phyloP scores from a whole-genome alignment of 1,140 invertebrate species.

The Brachionus plicatilis region DNA sequence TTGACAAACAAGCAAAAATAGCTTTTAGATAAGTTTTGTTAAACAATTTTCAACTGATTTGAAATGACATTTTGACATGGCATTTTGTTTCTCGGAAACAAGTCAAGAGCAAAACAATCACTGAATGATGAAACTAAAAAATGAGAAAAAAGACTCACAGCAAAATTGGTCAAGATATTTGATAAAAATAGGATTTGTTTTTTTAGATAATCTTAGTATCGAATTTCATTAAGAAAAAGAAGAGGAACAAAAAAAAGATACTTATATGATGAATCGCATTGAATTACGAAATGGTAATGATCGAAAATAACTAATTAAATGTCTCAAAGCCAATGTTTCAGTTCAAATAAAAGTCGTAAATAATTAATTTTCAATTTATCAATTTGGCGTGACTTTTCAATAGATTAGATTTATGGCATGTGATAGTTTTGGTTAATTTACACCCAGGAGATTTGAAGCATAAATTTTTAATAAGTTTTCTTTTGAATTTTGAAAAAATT shows the following conservation, averaged over 20 bases:
- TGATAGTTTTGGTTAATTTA: background rate
- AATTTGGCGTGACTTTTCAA: background rate
- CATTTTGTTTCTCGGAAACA: background rate
- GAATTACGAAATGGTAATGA: background rate
- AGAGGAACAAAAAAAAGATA: background rate
- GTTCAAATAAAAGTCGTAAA: background rate
- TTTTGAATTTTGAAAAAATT: background rate
- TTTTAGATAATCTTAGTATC: conserved; percentile 21
- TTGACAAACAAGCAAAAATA: background rate
- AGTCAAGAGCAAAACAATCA: conserved; percentile 18
- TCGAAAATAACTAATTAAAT: background rate
- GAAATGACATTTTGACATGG: conserved; percentile 9
- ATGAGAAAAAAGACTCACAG: background rate
- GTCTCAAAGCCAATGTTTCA: background rate
- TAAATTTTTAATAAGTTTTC: background rate
- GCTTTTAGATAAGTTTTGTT: background rate
- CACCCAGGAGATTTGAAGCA: background rate
- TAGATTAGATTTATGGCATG: background rate
- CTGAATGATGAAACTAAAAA: background rate
- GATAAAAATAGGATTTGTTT: background rate
- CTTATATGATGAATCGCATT: background rate
- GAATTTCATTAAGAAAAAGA: background rate
- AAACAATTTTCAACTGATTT: background rate
- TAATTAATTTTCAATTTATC: background rate
- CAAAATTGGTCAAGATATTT: background rate